Evolutionary conservation across 2,888 invertebrate species (phyloP).

Genomic region (Phyllotreta cruciferae): DNA sequence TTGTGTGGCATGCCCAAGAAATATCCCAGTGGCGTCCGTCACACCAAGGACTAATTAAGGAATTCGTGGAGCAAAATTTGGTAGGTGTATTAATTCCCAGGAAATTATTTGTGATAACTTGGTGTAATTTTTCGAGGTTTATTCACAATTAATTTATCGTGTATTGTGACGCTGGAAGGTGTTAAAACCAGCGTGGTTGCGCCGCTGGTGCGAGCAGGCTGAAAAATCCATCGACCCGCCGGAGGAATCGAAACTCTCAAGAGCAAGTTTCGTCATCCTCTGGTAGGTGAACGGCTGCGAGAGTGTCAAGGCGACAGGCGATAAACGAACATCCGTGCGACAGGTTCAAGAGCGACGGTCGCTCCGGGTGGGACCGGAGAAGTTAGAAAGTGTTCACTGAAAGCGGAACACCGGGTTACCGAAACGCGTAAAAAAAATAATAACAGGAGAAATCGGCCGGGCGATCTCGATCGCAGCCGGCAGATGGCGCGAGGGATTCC

Average conservation of each 20-base stretch:
- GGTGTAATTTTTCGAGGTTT: no score
- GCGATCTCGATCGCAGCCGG: slow-evolving; percentile 1
- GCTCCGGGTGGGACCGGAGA: slow-evolving; percentile 41
- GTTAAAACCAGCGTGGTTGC: neutral
- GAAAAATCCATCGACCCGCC: neutral
- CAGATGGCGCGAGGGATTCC: slow-evolving; percentile 17
- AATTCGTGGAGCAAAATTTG: no score
- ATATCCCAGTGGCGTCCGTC: neutral
- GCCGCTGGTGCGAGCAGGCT: slow-evolving; percentile 1
- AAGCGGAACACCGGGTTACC: slow-evolving; percentile 51
- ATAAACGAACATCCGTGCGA: slow-evolving; percentile 23
- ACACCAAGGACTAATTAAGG: no score
- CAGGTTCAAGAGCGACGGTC: slow-evolving; percentile 41
- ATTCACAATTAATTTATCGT: no score
- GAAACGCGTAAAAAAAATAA: slow-evolving; percentile 26
- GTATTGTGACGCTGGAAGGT: neutral
- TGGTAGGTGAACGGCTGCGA: slow-evolving; percentile 18
- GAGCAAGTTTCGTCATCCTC: slow-evolving; percentile 12
- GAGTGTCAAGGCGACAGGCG: slow-evolving; percentile 35
- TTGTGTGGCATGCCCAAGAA: slow-evolving; percentile 54
- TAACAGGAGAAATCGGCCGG: slow-evolving; percentile 33
- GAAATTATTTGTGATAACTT: no score
- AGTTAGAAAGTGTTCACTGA: slow-evolving; percentile 55
- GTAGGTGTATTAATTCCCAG: no score
- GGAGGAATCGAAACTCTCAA: neutral